phyloP scores from a whole-genome alignment of 2,113 vertebrate species.

The Saguinus imperator region DNA sequence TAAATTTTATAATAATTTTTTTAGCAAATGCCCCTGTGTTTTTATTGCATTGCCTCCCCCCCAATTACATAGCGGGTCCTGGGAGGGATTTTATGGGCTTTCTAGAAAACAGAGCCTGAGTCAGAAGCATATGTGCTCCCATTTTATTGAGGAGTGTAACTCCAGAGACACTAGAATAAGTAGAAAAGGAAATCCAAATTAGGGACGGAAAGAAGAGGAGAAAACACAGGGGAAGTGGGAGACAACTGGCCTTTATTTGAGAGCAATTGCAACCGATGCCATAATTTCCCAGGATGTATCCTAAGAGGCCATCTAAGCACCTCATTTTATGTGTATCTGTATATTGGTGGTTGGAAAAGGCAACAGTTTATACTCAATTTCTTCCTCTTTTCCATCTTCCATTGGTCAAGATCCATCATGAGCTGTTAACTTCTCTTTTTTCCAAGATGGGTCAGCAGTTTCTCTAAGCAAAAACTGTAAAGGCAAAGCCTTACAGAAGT shows the following conservation, averaged over 20 bases:
- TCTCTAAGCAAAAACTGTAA: not conserved
- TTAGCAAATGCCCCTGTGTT: not conserved
- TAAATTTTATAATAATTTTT: not conserved
- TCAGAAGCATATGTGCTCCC: not conserved
- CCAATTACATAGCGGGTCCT: not conserved
- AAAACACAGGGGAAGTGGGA: too few relatives aligned
- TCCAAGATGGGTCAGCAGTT: not conserved
- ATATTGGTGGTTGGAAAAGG: not conserved
- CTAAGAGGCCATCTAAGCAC: not conserved
- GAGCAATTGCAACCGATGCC: accelerated
- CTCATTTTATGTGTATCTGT: not conserved
- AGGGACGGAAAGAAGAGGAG: not conserved
- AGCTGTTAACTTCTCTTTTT: not conserved
- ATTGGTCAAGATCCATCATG: not conserved
- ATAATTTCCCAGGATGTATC: not conserved
- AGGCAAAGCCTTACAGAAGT: not conserved
- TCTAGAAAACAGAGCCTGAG: not conserved
- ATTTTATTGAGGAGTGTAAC: not conserved
- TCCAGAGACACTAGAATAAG: not conserved
- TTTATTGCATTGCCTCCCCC: not conserved
- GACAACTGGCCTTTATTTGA: not conserved
- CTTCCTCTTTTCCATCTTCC: not conserved
- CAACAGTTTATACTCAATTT: not conserved
- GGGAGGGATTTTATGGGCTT: not conserved
- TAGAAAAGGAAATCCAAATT: not conserved